phyloP scores from a whole-genome alignment of 2,888 invertebrate genomes.

The Synergus itoensis region DNA sequence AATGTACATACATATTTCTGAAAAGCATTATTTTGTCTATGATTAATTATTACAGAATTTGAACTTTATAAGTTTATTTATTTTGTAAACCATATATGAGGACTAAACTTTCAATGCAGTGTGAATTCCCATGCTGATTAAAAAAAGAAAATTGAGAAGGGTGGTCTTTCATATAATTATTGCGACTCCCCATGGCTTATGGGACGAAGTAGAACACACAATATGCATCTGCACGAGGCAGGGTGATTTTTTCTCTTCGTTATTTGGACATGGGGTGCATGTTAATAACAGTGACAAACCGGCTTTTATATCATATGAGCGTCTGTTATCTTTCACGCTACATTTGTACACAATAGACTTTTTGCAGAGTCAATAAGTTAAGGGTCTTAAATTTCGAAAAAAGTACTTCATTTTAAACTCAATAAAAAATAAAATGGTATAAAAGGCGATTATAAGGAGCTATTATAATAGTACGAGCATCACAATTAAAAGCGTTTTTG shows the following conservation, averaged over 20 bases:
- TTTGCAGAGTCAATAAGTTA: conserved; percentile 25
- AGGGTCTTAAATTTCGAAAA: neutral
- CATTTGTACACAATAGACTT: conserved; percentile 22
- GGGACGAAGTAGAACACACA: conserved; percentile 59
- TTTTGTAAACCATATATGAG: neutral
- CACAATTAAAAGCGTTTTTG: conserved; percentile 35
- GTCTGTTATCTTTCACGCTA: conserved; percentile 22
- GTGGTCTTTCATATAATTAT: conserved; percentile 66
- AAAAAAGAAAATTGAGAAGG: neutral
- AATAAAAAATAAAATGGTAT: neutral
- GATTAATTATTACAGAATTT: no score
- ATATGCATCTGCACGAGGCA: conserved; percentile 49
- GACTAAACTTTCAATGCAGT: neutral
- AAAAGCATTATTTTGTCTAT: no score
- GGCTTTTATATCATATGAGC: conserved; percentile 15
- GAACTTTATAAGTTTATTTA: neutral
- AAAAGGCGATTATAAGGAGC: conserved; percentile 12
- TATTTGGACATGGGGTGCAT: conserved; percentile 38
- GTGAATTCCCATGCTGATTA: conserved; percentile 27
- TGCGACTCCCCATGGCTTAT: conserved; percentile 68
- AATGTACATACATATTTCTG: no score
- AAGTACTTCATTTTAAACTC: neutral
- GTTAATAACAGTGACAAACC: conserved; percentile 46
- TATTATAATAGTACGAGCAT: conserved; percentile 10
- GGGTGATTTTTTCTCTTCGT: conserved; percentile 51